Percentiles rank a stretch among this genome's conserved stretches.
Evolutionary conservation across 1,140 invertebrate genomes (phyloP).

Genomic region (Lordiphosa clarofinis): DNA sequence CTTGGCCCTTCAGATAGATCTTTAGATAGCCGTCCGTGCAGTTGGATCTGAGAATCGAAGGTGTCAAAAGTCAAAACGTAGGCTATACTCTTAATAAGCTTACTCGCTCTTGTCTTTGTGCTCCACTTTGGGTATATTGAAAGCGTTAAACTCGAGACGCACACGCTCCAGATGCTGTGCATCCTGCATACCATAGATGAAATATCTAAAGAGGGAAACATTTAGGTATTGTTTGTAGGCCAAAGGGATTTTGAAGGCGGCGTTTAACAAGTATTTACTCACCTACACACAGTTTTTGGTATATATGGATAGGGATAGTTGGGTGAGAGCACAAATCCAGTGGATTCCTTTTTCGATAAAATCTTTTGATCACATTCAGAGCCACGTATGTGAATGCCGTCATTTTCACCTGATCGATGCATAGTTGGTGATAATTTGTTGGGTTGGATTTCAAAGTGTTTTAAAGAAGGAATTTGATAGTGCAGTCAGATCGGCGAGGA

Average conservation of each 20-base stretch:
- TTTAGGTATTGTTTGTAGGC: background rate
- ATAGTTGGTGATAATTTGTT: conserved; percentile 30
- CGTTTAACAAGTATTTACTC: conserved; percentile 40
- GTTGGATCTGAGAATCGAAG: conserved; percentile 80
- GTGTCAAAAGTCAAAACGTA: background rate
- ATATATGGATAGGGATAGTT: conserved; percentile 97
- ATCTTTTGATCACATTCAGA: conserved; percentile 99
- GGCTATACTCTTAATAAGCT: background rate
- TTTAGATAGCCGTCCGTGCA: conserved; percentile 95
- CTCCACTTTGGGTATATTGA: conserved; percentile 92
- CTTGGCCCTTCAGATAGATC: conserved; percentile 94
- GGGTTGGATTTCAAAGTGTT: conserved; percentile 5
- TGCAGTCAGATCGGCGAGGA: conserved; percentile 23
- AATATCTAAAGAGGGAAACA: conserved; percentile 85
- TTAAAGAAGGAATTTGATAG: conserved; percentile 33
- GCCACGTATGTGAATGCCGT: conserved; percentile 94
- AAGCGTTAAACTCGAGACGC: conserved; percentile 90
- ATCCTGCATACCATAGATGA: conserved; percentile 98
- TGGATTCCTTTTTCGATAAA: conserved; percentile 94
- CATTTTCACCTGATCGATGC: conserved; percentile 82
- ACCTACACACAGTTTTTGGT: conserved; percentile 94
- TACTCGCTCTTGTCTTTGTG: conserved; percentile 80
- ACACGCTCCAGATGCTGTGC: conserved; percentile 96
- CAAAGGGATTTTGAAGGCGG: no score
- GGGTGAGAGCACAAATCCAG: conserved; percentile 94